phyloP scores from a whole-genome alignment of 2,888 invertebrate species.

The Drosophila mettleri region DNA sequence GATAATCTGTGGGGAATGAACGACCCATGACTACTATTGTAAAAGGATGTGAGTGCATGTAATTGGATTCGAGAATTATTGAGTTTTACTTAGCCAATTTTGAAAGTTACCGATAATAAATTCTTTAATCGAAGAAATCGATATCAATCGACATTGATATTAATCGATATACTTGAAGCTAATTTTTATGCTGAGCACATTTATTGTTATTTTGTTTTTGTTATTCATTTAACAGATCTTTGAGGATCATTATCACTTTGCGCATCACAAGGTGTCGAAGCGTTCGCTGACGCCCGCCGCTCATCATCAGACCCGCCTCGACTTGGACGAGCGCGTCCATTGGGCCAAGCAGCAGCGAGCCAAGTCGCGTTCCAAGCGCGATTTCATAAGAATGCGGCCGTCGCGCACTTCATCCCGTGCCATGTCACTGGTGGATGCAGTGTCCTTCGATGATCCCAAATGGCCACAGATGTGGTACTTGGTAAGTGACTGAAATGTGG shows the following conservation, averaged over 20 bases:
- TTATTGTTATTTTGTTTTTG: no score
- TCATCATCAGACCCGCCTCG: constrained; percentile 89
- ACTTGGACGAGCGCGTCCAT: constrained; percentile 90
- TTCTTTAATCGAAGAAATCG: no score
- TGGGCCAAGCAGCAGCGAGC: constrained; percentile 94
- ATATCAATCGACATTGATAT: no score
- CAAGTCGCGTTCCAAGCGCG: constrained; percentile 92
- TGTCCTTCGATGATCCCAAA: constrained; percentile 92
- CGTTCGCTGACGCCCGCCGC: constrained; percentile 90
- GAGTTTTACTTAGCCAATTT: no score
- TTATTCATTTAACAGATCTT: constrained; percentile 89
- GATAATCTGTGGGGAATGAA: no score
- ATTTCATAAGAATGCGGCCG: constrained; percentile 87
- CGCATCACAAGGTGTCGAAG: constrained; percentile 91
- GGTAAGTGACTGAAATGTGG: constrained; percentile 88
- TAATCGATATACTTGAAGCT: no score
- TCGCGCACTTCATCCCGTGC: constrained; percentile 80
- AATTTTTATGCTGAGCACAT: no score
- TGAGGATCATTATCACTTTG: constrained; percentile 93
- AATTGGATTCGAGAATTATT: no score
- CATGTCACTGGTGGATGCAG: constrained; percentile 75
- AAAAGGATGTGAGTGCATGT: no score
- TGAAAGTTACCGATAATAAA: no score
- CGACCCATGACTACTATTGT: no score
- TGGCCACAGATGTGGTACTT: constrained; percentile 99